A percentile compares a stretch with the other conserved stretches of the same genome.
These are phyloP conservation scores for Limnephilus lunatus DNA, from an alignment of 2,888 invertebrate species.

Conservation along the genomic window DNA sequence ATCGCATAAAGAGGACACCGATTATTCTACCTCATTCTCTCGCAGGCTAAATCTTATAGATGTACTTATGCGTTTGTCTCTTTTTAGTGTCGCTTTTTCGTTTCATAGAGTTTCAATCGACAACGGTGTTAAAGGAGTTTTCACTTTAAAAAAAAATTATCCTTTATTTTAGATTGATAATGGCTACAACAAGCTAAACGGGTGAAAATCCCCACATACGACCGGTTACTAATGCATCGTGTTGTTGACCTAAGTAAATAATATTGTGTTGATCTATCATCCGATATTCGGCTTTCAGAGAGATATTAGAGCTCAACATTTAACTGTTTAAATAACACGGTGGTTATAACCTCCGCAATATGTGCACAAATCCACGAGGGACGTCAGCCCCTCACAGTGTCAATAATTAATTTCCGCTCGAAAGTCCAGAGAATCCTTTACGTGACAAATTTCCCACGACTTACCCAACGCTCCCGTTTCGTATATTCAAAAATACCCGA, in stretches of 20 bases:
- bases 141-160: too few species aligned
- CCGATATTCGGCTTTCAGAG: neutral
- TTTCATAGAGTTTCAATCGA: too few species aligned
- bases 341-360: neutral
- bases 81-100: too few species aligned
- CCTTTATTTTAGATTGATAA: too few species aligned
- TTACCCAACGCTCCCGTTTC: neutral
- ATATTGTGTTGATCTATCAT: neutral
- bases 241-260: neutral
- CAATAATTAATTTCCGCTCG: neutral
- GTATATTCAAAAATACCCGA: neutral
- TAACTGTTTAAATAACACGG: neutral
- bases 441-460: neutral
- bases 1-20: too few species aligned
- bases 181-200: too few species aligned
- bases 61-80: too few species aligned
- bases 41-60: too few species aligned
- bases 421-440: neutral
- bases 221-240: neutral
- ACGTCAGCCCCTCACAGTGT: neutral
- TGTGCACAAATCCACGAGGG: neutral
- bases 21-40: too few species aligned
- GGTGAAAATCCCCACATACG: too few species aligned
- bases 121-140: too few species aligned
- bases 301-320: neutral